A percentile compares a stretch with the other conserved stretches of the same genome.
phyloP scores from a whole-genome alignment of 53 echinoderm and acorn worm genomes.

The Mesocentrotus franciscanus region DNA sequence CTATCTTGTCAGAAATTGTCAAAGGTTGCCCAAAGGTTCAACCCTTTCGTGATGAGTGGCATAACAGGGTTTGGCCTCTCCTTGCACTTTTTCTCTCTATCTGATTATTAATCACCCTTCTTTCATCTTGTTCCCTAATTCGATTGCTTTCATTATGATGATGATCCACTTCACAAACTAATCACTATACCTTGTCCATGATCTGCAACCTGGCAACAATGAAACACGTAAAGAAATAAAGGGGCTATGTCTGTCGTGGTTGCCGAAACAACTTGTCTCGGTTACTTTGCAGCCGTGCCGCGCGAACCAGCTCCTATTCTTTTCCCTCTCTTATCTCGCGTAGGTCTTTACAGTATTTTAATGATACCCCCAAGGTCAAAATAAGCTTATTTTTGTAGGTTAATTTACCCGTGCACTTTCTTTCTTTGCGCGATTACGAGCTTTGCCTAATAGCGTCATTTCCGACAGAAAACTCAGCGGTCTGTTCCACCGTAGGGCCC shows the following conservation, averaged over 20 bases:
- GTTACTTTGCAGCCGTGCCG: background rate
- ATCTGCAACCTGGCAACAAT: conserved; percentile 42
- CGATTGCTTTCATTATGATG: conserved; percentile 56
- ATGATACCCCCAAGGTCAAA: conserved; percentile 64
- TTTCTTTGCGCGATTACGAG: conserved; percentile 55
- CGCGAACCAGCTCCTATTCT: conserved; percentile 10
- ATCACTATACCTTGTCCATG: conserved; percentile 46
- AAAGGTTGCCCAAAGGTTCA: conserved; percentile 1
- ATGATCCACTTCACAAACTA: conserved; percentile 51
- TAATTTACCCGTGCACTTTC: conserved; percentile 66
- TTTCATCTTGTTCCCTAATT: conserved; percentile 42
- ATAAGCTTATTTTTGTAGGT: conserved; percentile 57
- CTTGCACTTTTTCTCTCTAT: conserved; percentile 34
- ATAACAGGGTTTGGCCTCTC: conserved; percentile 39
- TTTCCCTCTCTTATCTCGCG: background rate
- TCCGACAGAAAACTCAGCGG: conserved; percentile 47
- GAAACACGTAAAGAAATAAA: background rate
- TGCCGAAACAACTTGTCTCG: conserved; percentile 11
- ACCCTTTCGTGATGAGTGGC: background rate
- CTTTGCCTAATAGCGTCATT: conserved; percentile 61
- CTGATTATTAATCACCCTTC: conserved; percentile 57
- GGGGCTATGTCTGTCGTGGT: background rate
- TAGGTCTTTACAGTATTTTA: conserved; percentile 54
- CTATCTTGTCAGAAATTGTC: background rate
- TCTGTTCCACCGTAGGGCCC: conserved; percentile 29